A percentile compares a stretch with the other conserved stretches of the same genome.
Conservation (phyloP, 2,888 invertebrate species). For the Agrilus mali region DNA sequence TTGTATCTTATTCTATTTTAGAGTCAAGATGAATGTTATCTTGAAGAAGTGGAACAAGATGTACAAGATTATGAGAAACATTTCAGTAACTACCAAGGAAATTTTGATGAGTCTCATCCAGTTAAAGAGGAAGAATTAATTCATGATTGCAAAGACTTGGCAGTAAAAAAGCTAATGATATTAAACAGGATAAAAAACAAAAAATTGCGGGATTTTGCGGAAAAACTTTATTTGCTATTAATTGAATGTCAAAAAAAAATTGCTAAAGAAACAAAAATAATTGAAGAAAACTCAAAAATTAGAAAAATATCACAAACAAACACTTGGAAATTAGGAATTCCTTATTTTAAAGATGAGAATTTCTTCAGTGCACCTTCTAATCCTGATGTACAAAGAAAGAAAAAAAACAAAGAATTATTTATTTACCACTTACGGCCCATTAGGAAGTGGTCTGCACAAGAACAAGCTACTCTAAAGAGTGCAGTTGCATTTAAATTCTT, state of each 20-base stretch:
- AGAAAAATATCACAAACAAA: conserved; percentile 3
- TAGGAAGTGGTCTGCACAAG: conserved; percentile 39
- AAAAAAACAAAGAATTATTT: conserved; percentile 23
- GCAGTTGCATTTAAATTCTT: conserved; percentile 26
- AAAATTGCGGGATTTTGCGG: conserved; percentile 17
- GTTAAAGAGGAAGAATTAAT: conserved; percentile 18
- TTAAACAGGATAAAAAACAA: conserved; percentile 20
- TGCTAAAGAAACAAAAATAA: conserved; percentile 8
- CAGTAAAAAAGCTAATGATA: conserved; percentile 17
- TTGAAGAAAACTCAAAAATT: conserved; percentile 1
- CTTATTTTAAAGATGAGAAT: conserved; percentile 54
- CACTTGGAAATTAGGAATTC: conserved; percentile 32
- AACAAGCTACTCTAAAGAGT: conserved; percentile 41
- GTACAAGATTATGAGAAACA: conserved; percentile 2
- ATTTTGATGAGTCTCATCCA: background rate
- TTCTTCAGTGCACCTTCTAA: conserved; percentile 45
- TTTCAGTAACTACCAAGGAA: conserved; percentile 6
- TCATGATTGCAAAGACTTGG: conserved; percentile 17
- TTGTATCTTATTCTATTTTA: too few species aligned
- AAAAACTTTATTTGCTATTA: conserved; percentile 18
- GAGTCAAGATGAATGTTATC: too few species aligned
- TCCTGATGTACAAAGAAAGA: conserved; percentile 35
- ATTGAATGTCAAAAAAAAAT: conserved; percentile 15
- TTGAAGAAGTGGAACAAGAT: background rate
- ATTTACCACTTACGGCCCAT: conserved; percentile 15